Conservation (phyloP, 2,113 vertebrate genomes). For the Paracanthobrama guichenoti region DNA sequence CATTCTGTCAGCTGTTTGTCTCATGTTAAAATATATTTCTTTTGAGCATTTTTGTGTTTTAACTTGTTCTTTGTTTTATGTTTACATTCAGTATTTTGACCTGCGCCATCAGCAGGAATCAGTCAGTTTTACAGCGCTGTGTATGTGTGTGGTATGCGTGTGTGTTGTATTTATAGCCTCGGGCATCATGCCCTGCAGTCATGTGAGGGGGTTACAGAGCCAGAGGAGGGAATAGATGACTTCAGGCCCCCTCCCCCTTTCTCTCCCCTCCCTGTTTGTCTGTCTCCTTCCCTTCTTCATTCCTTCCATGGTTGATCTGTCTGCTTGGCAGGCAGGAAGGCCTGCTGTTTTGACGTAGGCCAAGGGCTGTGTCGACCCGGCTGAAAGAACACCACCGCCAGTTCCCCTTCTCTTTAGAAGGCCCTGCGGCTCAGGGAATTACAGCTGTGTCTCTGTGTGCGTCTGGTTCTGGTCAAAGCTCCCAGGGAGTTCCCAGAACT, state of each 20-base stretch:
- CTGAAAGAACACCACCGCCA: not conserved
- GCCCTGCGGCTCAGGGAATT: conserved; percentile 46
- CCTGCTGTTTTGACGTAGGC: conserved; percentile 26
- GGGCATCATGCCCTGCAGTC: conserved; percentile 69
- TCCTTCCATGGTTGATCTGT: conserved; percentile 33
- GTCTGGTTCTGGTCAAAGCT: conserved; percentile 49
- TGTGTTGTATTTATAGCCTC: conserved; percentile 32
- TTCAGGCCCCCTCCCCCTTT: not conserved
- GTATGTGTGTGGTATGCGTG: conserved; percentile 6
- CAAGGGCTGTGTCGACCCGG: conserved; percentile 2
- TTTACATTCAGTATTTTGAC: not conserved
- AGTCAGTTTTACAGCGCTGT: not conserved
- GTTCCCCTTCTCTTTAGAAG: conserved; percentile 44
- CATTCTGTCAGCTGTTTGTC: not conserved
- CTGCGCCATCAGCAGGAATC: conserved; percentile 4
- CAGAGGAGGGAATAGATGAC: conserved; percentile 53
- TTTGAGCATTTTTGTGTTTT: conserved; percentile 9
- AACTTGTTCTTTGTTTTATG: not conserved
- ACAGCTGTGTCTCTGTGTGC: conserved; percentile 50
- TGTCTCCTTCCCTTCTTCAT: conserved; percentile 12
- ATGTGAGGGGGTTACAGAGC: conserved; percentile 25
- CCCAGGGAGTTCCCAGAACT: conserved; percentile 72
- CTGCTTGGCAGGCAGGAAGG: conserved; percentile 31
- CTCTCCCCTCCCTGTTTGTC: conserved; percentile 2
- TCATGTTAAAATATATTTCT: not conserved